Base-by-base conservation (phyloP, 2,797 vertebrate genomes). In the Peromyscus eremicus region DNA sequence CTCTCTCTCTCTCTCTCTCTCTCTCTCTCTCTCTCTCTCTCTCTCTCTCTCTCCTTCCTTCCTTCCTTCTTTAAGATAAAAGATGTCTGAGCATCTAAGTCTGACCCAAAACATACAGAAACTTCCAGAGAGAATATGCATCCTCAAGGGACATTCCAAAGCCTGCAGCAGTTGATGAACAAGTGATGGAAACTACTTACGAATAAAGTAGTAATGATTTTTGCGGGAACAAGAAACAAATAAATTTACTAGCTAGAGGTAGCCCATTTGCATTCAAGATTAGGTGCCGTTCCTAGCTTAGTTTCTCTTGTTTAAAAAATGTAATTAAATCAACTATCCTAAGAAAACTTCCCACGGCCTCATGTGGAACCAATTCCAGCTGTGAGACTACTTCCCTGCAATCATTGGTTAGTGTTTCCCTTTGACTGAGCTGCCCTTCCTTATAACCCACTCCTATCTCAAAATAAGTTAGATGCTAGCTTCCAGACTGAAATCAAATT, bases 401-500 rank as follows among this genome's bases (percentile, higher is more conserved):
- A 49, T 95, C 96, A 96, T 93, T 96, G 95, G 60, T 96, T 92
- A 80, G 83, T 46, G 32, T 94, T 95, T 96, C 94, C 64, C 92
- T 97, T 94, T 93, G 89, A 95, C 86, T 92, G 71, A 27, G 49
- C 92, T 95, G 94, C 96, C 95, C 95, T 94, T 95, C 94, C 55
- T 94, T 94, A 87, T 91, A 96, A 89, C 17, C 49, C 52, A 21
- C 25, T 96, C 75, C 40, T 96, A 89, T 92, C 93, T 94, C 52
- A 94, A 83, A 75, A 84, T 94, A 77, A 86, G 92, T 95, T 94
- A 96, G 80, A 95, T 80, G 60, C 76, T 95, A 49, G 34, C 94
- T 96, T 97, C 87, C 93, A 98, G 92, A 95, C 68, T 81, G 87
- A 98, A 97, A 92, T 97, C 82, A 95, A 93, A 97, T 94, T 93